A percentile compares a stretch with the other conserved stretches of the same genome.
Conservation (phyloP, 2,113 vertebrate genomes). For the Forbesichthys agassizii region DNA sequence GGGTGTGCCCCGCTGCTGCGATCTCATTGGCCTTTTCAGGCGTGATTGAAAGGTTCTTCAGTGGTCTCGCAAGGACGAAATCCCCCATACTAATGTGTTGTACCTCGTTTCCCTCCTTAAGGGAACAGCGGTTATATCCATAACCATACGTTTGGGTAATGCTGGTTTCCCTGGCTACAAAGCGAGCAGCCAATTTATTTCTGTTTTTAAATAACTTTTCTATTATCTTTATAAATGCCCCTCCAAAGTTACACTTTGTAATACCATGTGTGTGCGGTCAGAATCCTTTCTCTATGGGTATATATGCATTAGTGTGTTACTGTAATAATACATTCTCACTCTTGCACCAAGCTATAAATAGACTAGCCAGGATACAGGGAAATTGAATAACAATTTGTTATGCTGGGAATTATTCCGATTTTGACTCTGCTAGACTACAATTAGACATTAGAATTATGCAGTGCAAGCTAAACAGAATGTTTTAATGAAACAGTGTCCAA, state of each 20-base stretch:
- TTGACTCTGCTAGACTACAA: constrained; percentile 54
- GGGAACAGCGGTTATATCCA: no score
- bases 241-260: constrained; percentile 29
- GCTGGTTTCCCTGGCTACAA: constrained; percentile 73
- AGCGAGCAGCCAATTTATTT: constrained; percentile 70
- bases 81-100: no score
- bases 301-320: constrained; percentile 50
- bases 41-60: no score
- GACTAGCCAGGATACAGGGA: constrained; percentile 47
- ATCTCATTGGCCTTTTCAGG: no score
- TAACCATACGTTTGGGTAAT: constrained; percentile 76
- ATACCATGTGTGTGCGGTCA: not conserved
- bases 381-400: constrained; percentile 72
- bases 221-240: constrained; percentile 45
- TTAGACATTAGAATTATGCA: constrained; percentile 52
- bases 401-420: constrained; percentile 69
- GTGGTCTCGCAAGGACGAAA: no score
- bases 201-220: constrained; percentile 45
- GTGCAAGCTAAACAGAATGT: constrained; percentile 54
- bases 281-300: constrained; percentile 15
- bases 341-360: constrained; percentile 68
- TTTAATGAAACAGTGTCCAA: no score
- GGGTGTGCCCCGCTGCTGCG: no score
- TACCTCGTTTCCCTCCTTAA: no score
- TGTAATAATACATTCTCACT: constrained; percentile 56